Percentiles rank a stretch among this genome's conserved stretches.
Conservation (phyloP, 1,140 invertebrate genomes). For the Drosophila repletoides region DNA sequence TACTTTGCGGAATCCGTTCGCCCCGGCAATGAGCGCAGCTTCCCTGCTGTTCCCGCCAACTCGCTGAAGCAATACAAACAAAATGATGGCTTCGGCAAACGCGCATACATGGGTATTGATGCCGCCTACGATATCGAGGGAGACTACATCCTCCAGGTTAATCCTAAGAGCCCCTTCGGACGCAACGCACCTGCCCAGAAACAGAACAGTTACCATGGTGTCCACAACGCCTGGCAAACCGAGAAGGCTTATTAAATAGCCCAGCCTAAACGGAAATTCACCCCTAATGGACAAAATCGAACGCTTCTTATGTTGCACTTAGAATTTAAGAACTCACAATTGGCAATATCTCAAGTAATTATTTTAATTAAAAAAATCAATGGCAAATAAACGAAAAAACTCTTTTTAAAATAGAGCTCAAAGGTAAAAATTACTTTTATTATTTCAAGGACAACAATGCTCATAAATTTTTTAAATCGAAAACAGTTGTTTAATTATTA, state of each 20-base stretch:
- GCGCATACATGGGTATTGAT: slow-evolving; percentile 77
- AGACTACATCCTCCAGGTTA: slow-evolving; percentile 78
- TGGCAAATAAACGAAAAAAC: slow-evolving; percentile 25
- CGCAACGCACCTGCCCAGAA: slow-evolving; percentile 68
- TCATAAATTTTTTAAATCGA: neutral
- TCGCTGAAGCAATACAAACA: slow-evolving; percentile 71
- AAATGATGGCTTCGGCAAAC: slow-evolving; percentile 70
- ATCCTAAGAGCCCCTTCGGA: slow-evolving; percentile 76
- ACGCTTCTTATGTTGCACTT: slow-evolving; percentile 12
- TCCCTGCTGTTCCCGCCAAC: slow-evolving; percentile 68
- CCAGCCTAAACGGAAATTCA: slow-evolving; percentile 6
- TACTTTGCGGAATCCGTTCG: slow-evolving; percentile 86
- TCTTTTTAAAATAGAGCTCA: slow-evolving; percentile 6
- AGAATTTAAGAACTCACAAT: slow-evolving; percentile 17
- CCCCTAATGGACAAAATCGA: slow-evolving; percentile 5
- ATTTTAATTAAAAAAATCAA: slow-evolving; percentile 16
- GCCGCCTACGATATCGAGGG: slow-evolving; percentile 64
- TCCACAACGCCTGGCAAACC: slow-evolving; percentile 15
- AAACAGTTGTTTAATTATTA: no score
- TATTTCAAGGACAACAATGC: neutral
- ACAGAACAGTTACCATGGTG: slow-evolving; percentile 63
- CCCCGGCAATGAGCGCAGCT: slow-evolving; percentile 78
- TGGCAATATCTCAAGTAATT: slow-evolving; percentile 10
- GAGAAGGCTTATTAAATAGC: slow-evolving; percentile 11
- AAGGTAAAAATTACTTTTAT: slow-evolving; percentile 1